A percentile compares a stretch with the other conserved stretches of the same genome.
phyloP scores from a whole-genome alignment of 2,113 vertebrate genomes.

The Brachyhypopomus occidentalis region DNA sequence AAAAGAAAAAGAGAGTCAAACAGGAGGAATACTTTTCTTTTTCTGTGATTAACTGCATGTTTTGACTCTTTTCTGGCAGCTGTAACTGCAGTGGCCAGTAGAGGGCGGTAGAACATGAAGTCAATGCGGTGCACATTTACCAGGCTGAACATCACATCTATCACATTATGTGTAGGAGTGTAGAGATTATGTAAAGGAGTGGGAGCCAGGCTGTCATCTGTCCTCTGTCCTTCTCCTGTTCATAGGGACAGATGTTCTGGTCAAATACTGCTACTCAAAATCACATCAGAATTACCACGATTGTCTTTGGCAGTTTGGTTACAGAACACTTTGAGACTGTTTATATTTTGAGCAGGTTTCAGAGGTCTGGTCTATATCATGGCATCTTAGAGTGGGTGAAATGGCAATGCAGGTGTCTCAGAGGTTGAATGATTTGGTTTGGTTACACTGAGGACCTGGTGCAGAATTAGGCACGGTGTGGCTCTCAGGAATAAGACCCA shows the following conservation, averaged over 20 bases:
- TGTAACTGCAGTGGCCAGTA: slow-evolving; percentile 61
- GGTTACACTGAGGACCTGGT: neutral
- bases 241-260: neutral
- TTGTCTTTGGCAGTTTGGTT: neutral
- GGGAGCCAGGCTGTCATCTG: no score
- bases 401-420: neutral
- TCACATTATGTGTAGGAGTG: no score
- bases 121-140: slow-evolving; percentile 45
- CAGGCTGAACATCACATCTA: slow-evolving; percentile 56
- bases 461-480: neutral
- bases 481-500: neutral
- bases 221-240: no score
- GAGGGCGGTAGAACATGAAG: slow-evolving; percentile 65
- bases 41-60: slow-evolving; percentile 1
- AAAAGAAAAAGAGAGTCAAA: neutral
- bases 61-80: neutral
- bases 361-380: neutral
- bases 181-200: no score
- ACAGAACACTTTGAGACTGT: neutral
- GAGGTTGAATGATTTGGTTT: neutral
- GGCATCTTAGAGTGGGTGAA: neutral
- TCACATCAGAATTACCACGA: neutral
- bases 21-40: slow-evolving; percentile 32
- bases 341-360: neutral
- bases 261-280: neutral